These are phyloP conservation scores for Listrodromus nycthemerus DNA, from an alignment of 2,888 invertebrate species.

Conservation along the genomic window DNA sequence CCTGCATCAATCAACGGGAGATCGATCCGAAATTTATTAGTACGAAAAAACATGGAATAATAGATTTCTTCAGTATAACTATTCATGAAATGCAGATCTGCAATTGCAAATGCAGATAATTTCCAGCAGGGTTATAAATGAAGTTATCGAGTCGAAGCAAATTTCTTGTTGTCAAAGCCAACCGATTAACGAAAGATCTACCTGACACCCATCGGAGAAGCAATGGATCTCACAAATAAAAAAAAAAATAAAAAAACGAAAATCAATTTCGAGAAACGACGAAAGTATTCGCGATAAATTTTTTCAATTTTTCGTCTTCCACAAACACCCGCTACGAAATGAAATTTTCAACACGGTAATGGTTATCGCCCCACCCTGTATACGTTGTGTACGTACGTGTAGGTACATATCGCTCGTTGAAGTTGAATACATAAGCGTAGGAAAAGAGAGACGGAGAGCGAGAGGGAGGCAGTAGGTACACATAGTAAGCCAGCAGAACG, in stretches of 20 bases:
- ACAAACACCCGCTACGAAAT: not conserved
- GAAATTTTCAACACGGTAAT: constrained; percentile 14
- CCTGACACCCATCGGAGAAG: not conserved
- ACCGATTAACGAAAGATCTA: not conserved
- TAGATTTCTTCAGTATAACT: too few species aligned
- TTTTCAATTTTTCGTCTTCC: not conserved
- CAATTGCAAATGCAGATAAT: too few species aligned
- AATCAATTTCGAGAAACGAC: not conserved
- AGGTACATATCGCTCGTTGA: constrained; percentile 42
- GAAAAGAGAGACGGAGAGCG: constrained; percentile 47
- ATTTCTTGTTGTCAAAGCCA: too few species aligned
- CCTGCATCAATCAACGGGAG: not conserved
- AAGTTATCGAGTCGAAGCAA: too few species aligned
- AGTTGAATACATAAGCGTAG: constrained; percentile 54
- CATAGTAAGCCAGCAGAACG: constrained; percentile 74
- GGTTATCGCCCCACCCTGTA: constrained; percentile 23
- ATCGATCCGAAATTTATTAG: not conserved
- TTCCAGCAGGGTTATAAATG: too few species aligned
- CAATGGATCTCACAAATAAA: not conserved
- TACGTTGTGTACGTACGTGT: constrained; percentile 17
- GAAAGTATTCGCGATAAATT: not conserved
- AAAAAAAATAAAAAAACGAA: not conserved
- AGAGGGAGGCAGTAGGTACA: constrained; percentile 36
- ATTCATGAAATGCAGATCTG: too few species aligned
- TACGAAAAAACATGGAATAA: too few species aligned